Percentiles rank a stretch among this genome's conserved stretches.
These are phyloP conservation scores for Adelphocoris suturalis DNA, from an alignment of 2,888 invertebrate species.

Conservation along the genomic window DNA sequence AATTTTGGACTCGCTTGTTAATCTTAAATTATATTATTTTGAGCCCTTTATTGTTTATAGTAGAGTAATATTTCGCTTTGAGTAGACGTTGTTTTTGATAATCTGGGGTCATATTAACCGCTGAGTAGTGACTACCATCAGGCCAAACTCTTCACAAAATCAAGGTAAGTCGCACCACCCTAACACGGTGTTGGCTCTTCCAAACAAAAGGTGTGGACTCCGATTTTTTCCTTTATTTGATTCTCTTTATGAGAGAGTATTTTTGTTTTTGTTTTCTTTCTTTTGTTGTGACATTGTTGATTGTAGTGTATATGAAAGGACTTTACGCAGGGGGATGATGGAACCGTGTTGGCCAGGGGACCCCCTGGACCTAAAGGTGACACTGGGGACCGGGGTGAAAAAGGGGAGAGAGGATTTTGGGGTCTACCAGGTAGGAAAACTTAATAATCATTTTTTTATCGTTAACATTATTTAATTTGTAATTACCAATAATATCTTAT, in stretches of 20 bases:
- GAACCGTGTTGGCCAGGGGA: conserved; percentile 66
- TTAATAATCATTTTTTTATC: background rate
- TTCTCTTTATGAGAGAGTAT: background rate
- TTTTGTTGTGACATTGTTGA: conserved; percentile 66
- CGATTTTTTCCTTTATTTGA: conserved; percentile 14
- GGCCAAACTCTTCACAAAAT: background rate
- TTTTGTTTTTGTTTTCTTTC: background rate
- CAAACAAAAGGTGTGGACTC: conserved; percentile 40
- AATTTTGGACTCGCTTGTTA: conserved; percentile 29
- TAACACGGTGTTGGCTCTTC: conserved; percentile 62
- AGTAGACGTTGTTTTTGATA: conserved; percentile 17
- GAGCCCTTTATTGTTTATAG: background rate
- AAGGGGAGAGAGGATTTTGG: conserved; percentile 85
- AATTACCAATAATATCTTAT: conserved; percentile 8
- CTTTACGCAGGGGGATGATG: conserved; percentile 72
- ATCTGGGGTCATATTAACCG: conserved; percentile 52
- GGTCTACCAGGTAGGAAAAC: conserved; percentile 69
- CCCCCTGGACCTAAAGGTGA: conserved; percentile 73
- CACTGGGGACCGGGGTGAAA: conserved; percentile 79
- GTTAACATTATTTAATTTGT: background rate
- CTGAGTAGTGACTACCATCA: conserved; percentile 46
- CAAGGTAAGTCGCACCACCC: conserved; percentile 63
- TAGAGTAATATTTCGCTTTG: conserved; percentile 31
- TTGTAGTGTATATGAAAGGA: conserved; percentile 72
- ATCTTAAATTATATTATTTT: background rate